phyloP scores from a whole-genome alignment of 2,113 vertebrate species.

The Tricholaema leucomelas region DNA sequence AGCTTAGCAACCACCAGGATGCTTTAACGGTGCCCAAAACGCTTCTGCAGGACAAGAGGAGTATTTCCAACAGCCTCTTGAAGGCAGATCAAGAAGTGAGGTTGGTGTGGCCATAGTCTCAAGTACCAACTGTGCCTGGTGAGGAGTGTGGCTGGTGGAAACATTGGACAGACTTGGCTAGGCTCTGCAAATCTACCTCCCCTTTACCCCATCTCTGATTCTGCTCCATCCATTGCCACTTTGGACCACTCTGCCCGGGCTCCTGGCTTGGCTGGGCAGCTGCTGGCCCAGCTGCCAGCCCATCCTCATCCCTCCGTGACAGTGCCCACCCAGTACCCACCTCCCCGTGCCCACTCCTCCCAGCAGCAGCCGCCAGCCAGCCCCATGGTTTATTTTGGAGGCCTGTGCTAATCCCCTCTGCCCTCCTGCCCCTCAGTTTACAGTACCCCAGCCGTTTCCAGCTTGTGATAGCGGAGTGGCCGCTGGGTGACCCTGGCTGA shows the following conservation, averaged over 20 bases:
- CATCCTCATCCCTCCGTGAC: rapidly evolving
- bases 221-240: neutral
- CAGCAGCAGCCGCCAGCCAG: neutral
- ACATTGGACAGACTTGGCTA: rapidly evolving
- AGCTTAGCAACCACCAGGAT: neutral
- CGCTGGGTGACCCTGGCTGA: slow-evolving; percentile 51
- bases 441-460: slow-evolving; percentile 12
- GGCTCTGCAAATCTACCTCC: neutral
- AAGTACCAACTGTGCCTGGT: neutral
- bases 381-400: neutral
- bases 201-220: rapidly evolving
- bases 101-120: neutral
- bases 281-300: neutral
- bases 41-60: neutral
- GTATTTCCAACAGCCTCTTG: neutral
- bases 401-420: neutral
- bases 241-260: rapidly evolving
- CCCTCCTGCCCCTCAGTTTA: neutral
- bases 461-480: slow-evolving; percentile 27
- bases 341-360: neutral
- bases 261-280: neutral
- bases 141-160: neutral
- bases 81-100: neutral
- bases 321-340: rapidly evolving
- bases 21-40: neutral